A percentile compares a stretch with the other conserved stretches of the same genome.
Conservation (phyloP, 2,113 vertebrate genomes). For the Arenaria interpres region DNA sequence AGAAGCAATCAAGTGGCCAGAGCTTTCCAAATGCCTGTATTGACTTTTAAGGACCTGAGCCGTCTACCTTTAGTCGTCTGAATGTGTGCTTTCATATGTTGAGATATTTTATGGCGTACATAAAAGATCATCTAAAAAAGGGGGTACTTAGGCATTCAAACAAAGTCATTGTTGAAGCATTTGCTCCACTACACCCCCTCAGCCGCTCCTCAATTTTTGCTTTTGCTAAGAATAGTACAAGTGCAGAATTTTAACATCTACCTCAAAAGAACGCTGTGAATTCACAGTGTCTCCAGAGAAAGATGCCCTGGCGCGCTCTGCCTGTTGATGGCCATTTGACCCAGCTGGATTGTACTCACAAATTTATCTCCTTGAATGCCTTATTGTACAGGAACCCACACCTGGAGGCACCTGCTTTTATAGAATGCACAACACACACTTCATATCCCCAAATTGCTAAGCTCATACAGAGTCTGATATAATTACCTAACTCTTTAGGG, state of each 20-base stretch:
- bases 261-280: background rate
- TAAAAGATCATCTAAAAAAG: background rate
- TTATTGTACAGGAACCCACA: background rate
- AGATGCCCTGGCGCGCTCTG: background rate
- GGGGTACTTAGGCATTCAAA: background rate
- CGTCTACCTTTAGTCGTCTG: background rate
- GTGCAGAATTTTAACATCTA: background rate
- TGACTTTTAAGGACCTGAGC: background rate
- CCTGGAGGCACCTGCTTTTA: background rate
- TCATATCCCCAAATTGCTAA: background rate
- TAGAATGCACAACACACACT: background rate
- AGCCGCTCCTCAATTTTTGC: background rate
- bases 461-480: background rate
- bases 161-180: background rate
- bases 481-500: background rate
- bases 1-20: background rate
- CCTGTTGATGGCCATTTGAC: background rate
- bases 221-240: background rate
- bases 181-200: accelerated
- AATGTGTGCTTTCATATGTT: background rate
- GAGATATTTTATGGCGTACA: background rate
- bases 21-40: background rate
- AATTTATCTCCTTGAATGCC: background rate
- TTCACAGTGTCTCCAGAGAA: background rate
- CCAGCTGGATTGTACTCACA: background rate